Base-by-base conservation (phyloP, 2,113 vertebrate species). In the Spea bombifrons region DNA sequence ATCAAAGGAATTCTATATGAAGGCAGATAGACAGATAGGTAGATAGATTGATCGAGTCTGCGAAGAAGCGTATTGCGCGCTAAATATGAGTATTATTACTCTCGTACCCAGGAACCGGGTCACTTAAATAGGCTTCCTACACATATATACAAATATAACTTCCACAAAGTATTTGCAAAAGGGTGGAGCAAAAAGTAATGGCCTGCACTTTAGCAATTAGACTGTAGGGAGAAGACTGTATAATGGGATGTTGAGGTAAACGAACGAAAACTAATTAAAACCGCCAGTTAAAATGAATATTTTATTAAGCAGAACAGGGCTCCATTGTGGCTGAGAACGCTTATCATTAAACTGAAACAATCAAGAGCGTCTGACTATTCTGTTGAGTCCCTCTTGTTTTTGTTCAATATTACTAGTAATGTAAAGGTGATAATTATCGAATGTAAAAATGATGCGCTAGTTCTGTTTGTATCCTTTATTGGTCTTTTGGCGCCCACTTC, bases 221-320 rank as follows among this genome's bases (percentile, higher is more conserved):
- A 80, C 78, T 74, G 78, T 74, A 68, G 78, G 78, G 78, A 80
- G 71, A 73, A 74, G 78, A 66, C 71, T 66, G 68, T 80, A 55
- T 80, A 80, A 80, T 80, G 78, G 78, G 78, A 80, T 80, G 78
- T 80, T 80, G 78, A 80, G 78, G 78, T 80, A 80, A 80, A 80
- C 78, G 78, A 80, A 80, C 52, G 78, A 80, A 80, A 80, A 80
- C 78, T 80, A 80, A 80, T 80, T 80, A 80, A 80, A 80, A 80
- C 78, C 78, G 74, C 78, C 78, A 80, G 78, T 80, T 80, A 80
- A 80, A 80, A 80, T 80, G 78, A 80, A 80, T 80, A 80, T 80
- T 80, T 80, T 80, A 80, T 80, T 80, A 80, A 80, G 78, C 78
- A 80, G 78, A 80, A 80, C 78, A 80, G 67, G 78, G 71, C 78